phyloP scores from a whole-genome alignment of 1,140 invertebrate species.

The Zaprionus nigranus region DNA sequence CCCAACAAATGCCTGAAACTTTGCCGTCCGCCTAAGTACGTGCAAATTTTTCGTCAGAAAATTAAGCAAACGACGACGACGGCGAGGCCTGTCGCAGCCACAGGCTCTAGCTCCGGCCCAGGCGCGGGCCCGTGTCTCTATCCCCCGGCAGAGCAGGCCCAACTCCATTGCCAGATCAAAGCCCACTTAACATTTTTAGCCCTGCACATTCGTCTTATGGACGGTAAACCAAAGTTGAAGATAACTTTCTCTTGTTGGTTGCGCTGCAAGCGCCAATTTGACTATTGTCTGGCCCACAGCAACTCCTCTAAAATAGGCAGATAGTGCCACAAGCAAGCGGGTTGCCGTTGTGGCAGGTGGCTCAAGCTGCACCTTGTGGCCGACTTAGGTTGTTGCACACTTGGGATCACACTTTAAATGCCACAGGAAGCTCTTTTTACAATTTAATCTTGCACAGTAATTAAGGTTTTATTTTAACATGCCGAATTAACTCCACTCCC shows the following conservation, averaged over 20 bases:
- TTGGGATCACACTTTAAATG: constrained; percentile 40
- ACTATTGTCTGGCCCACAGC: constrained; percentile 12
- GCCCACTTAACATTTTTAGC: constrained; percentile 56
- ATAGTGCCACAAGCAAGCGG: background rate
- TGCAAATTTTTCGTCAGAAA: constrained; percentile 76
- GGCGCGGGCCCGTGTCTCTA: background rate
- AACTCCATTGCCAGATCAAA: constrained; percentile 29
- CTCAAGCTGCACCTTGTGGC: constrained; percentile 18
- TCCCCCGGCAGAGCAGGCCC: background rate
- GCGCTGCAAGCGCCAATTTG: constrained; percentile 37
- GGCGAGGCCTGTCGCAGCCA: background rate
- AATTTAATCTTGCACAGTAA: constrained; percentile 38
- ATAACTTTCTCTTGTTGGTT: constrained; percentile 62
- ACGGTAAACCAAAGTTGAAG: constrained; percentile 52
- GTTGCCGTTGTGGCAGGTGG: background rate
- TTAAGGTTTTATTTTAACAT: constrained; percentile 32
- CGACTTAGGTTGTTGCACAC: constrained; percentile 18
- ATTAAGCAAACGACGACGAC: constrained; percentile 56
- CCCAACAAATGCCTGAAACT: constrained; percentile 40
- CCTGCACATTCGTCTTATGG: constrained; percentile 45
- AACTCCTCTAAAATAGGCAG: background rate
- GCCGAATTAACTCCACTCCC: background rate
- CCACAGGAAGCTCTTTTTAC: constrained; percentile 23
- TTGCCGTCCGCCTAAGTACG: constrained; percentile 65
- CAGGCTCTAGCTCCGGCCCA: background rate